These are phyloP conservation scores for Coleophora flavipennella DNA, from an alignment of 2,888 invertebrate species.

Conservation along the genomic window DNA sequence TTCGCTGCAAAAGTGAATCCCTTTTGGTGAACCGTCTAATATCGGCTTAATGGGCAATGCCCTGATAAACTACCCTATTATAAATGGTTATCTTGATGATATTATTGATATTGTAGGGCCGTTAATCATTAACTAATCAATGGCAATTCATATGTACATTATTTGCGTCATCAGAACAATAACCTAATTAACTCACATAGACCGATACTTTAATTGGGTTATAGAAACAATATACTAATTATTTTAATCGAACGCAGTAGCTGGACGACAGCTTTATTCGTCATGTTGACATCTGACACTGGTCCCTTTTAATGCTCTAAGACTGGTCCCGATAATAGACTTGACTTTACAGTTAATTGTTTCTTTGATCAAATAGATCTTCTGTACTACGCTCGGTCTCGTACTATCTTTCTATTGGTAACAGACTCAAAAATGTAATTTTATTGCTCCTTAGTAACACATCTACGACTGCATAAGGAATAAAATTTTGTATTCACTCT, in stretches of 20 bases:
- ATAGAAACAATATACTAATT: neutral
- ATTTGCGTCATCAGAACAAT: neutral
- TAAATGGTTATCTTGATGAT: slow-evolving; percentile 2
- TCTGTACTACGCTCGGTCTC: no score
- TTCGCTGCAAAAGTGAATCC: no score
- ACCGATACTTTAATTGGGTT: neutral
- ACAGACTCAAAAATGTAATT: neutral
- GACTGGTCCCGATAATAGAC: slow-evolving; percentile 1
- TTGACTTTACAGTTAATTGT: slow-evolving; percentile 1
- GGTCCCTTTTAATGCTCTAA: neutral
- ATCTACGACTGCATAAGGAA: neutral
- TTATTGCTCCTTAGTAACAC: neutral
- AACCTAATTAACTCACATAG: slow-evolving; percentile 1
- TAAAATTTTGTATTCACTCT: neutral
- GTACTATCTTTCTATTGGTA: slow-evolving; percentile 2
- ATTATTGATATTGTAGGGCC: slow-evolving; percentile 1
- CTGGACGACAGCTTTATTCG: no score
- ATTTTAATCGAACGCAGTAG: slow-evolving; percentile 1
- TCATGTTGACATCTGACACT: no score
- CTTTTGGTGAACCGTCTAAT: no score
- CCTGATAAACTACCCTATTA: slow-evolving; percentile 1
- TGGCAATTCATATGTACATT: neutral
- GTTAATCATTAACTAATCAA: neutral
- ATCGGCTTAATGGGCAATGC: slow-evolving; percentile 1
- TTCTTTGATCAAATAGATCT: no score